These are phyloP conservation scores for Patiria pectinifera DNA, from an alignment of 53 echinoderm and acorn worm genomes.

Conservation along the genomic window DNA sequence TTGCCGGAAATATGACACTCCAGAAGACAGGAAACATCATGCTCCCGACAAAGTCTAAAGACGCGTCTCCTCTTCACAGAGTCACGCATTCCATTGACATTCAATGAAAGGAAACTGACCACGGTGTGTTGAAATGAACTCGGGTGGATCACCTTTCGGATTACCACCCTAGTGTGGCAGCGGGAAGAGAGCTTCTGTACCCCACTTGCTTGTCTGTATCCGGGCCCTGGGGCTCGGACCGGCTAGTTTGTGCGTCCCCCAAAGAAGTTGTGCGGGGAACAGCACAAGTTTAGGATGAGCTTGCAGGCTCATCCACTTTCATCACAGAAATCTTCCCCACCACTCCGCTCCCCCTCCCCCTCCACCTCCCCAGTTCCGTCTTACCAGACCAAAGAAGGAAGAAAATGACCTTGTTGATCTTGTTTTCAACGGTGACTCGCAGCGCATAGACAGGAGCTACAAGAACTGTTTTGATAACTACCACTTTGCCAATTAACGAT, in stretches of 20 bases:
- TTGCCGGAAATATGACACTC: no score
- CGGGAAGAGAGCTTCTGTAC: no score
- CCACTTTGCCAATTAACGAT: slow-evolving; percentile 21
- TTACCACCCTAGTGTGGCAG: no score
- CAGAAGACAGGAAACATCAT: background rate
- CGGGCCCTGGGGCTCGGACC: no score
- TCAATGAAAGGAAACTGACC: background rate
- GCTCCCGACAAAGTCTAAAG: background rate
- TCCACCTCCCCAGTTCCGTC: slow-evolving; percentile 33
- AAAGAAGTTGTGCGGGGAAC: no score
- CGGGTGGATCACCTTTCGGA: no score
- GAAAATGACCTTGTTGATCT: background rate
- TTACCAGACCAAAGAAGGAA: slow-evolving; percentile 22
- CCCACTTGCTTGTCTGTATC: no score
- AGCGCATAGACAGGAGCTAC: slow-evolving; percentile 13
- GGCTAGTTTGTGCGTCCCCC: no score
- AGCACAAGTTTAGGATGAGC: no score
- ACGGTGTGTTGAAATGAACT: background rate
- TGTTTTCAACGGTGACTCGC: background rate
- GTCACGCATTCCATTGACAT: slow-evolving; percentile 20
- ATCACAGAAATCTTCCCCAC: no score
- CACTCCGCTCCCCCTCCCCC: no score
- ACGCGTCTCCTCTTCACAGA: background rate
- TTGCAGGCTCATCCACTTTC: no score
- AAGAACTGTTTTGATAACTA: slow-evolving; percentile 17